Evolutionary conservation across 2,888 invertebrate species (phyloP), one percentile per base, ranked within the genome.

Genomic region (Meganola albula): DNA sequence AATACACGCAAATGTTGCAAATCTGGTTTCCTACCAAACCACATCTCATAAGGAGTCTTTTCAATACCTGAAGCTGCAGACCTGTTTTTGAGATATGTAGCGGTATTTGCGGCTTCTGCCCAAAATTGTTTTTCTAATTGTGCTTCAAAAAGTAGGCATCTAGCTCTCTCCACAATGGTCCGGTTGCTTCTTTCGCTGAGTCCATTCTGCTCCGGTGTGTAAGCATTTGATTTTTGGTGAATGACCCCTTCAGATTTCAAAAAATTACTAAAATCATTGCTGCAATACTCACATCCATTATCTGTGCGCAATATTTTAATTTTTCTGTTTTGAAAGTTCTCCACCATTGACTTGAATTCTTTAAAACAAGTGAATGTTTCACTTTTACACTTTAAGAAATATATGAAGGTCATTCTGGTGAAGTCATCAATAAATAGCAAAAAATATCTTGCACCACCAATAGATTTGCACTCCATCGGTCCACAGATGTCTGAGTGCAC

Each of bases 401-500:
- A 10, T n/a, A 33, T 24, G 23, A 14, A 31, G 10, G 34, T 37
- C 47, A 51, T 49, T 3, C 48, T 36, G 27, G 41, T 51, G 21
- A 24, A 43, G 20, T 51, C 50, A 37, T 51, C 53, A 1, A 51
- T n/a, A n/a, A n/a, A n/a, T n/a, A n/a, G n/a, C n/a, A n/a, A n/a
- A n/a, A n/a, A n/a, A n/a, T n/a, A n/a, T n/a, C n/a, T n/a, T n/a
- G n/a, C n/a, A n/a, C n/a, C n/a, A n/a, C n/a, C n/a, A n/a, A n/a
- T n/a, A n/a, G n/a, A n/a, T n/a, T n/a, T n/a, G n/a, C n/a, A n/a
- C n/a, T n/a, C n/a, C n/a, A n/a, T n/a, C n/a, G n/a, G n/a, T n/a
- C n/a, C n/a, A n/a, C n/a, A n/a, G n/a, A n/a, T n/a, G n/a, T n/a
- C n/a, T n/a, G n/a, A n/a, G n/a, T n/a, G n/a, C n/a, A n/a, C n/a